phyloP scores from a whole-genome alignment of 2,797 vertebrate species.

The Acrocephalus scirpaceus region DNA sequence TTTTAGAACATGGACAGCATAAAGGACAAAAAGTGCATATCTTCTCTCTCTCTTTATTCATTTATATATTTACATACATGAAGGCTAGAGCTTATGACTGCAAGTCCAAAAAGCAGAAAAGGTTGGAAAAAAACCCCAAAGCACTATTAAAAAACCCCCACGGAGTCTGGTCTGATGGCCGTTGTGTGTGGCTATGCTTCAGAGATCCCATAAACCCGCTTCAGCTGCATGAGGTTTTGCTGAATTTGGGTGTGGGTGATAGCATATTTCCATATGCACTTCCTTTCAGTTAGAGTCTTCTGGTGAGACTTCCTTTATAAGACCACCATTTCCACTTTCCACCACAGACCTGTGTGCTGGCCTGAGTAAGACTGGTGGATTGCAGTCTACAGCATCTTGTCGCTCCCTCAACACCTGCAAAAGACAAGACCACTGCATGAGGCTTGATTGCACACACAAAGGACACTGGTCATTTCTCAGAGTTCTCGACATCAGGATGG shows the following conservation, averaged over 20 bases:
- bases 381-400: background rate
- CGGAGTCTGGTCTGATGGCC: background rate
- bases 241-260: conserved; percentile 11
- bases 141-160: background rate
- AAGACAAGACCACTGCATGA: background rate
- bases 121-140: background rate
- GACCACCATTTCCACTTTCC: conserved; percentile 35
- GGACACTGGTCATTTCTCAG: background rate
- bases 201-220: conserved; percentile 35
- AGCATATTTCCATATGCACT: conserved; percentile 63
- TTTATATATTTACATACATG: background rate
- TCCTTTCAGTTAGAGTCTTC: conserved; percentile 69
- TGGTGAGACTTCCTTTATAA: conserved; percentile 47
- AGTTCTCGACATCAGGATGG: background rate
- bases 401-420: background rate
- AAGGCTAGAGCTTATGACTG: background rate
- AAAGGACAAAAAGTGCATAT: background rate
- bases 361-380: background rate
- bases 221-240: conserved; percentile 56
- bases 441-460: background rate
- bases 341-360: conserved; percentile 3
- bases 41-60: background rate
- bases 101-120: conserved; percentile 12
- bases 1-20: background rate
- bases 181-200: conserved; percentile 66